Base-by-base conservation (phyloP, 2,888 invertebrate genomes). In the Vannuccia rotundouncinata region DNA sequence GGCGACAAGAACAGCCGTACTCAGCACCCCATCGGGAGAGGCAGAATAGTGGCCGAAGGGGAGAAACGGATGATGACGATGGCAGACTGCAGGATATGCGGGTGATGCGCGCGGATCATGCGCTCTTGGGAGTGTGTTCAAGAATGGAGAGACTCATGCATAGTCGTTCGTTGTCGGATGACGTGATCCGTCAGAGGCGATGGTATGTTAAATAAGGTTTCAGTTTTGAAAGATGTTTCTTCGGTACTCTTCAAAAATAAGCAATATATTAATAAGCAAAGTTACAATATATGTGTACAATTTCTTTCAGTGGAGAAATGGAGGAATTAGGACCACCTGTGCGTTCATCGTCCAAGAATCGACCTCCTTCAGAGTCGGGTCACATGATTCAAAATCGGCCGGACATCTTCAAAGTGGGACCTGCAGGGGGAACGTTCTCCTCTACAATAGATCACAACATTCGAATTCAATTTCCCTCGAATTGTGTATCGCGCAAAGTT, bases 391-490 rank as follows among this genome's bases (percentile, higher is more conserved):
- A 78, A 17, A 80, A 29, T 30, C 29, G 80, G 59, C 79, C 80
- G 1, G 80, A 82, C 82, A 66, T 82, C 82, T 86, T 86, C 82
- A 84, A 83, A 0, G 83, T 86, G 13, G 85, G 85, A 2, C 83
- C 84, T 17, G 81, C 83, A 31, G 87, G 87, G 1, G 86, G 87
- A 1, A 82, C 84, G 79, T 85, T 85, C 74, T 82, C 84, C 28
- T 86, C 86, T 2, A 82, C 84, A 1, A 82, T 83, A 25, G 84
- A 86, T 80, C 83, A 82, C 25, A 84, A 85, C 60, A 83, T 86
- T 25, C 82, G 83, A 59, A 82, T 87, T 10, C 83, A 83, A 59
- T 84, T 87, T 1, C 87, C 87, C 1, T 82, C 84, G 0, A 84
- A 85, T 59, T 84, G 85, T 5, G 83, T 85, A 0, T 82, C 82